Evolutionary conservation across 2,113 vertebrate species (phyloP).

Genomic region (Bambusicola thoracicus): DNA sequence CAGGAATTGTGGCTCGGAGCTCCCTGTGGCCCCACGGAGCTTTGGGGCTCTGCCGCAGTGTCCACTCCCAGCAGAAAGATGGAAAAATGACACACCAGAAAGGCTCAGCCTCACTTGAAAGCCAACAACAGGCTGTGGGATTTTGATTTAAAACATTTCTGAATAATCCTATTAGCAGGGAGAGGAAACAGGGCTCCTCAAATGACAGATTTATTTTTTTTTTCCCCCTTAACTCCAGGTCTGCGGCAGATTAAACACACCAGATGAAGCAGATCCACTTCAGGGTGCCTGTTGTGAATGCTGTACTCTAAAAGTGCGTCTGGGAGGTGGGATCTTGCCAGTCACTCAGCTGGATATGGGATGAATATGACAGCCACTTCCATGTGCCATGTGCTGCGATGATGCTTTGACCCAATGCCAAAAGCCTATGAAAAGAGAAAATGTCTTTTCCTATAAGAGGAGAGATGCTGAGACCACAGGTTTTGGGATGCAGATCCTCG

Average conservation of each 20-base stretch:
- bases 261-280: slow-evolving; percentile 1
- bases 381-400: neutral
- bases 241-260: slow-evolving; percentile 26
- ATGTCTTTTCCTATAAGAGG: neutral
- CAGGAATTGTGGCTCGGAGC: neutral
- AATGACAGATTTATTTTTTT: slow-evolving; percentile 22
- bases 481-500: neutral
- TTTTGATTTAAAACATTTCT: slow-evolving; percentile 65
- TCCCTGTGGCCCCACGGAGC: neutral
- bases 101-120: slow-evolving; percentile 52
- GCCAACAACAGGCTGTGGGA: slow-evolving; percentile 49
- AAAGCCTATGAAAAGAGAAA: neutral
- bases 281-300: neutral
- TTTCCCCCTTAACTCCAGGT: neutral
- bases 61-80: neutral
- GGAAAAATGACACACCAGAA: neutral
- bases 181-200: slow-evolving; percentile 60
- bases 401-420: neutral
- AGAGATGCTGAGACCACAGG: accelerated
- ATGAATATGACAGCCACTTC: neutral
- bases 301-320: neutral
- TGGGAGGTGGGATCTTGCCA: neutral
- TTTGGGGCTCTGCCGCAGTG: neutral
- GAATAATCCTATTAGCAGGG: slow-evolving; percentile 76
- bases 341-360: neutral